These are phyloP conservation scores for Passer montanus DNA, from an alignment of 2,113 vertebrate genomes.

Conservation along the genomic window DNA sequence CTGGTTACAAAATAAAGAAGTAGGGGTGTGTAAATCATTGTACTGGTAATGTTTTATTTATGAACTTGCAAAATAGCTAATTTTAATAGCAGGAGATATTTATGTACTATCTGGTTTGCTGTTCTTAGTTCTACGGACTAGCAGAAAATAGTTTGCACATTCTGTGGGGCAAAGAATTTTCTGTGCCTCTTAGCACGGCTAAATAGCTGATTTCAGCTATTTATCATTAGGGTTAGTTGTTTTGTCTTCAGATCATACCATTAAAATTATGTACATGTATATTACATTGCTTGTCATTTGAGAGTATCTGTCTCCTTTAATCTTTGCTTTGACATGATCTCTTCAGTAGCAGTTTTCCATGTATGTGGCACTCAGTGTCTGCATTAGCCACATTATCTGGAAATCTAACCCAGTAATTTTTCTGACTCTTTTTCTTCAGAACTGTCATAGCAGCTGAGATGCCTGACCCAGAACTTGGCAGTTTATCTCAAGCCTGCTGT, in stretches of 20 bases:
- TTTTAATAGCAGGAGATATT: background rate
- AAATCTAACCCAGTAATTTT: background rate
- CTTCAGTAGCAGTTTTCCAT: background rate
- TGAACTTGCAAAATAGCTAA: background rate
- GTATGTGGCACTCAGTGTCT: background rate
- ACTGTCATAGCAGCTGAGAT: background rate
- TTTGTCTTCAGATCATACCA: background rate
- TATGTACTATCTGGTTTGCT: background rate
- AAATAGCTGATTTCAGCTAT: background rate
- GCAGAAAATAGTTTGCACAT: background rate
- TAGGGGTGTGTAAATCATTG: background rate
- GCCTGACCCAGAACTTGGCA: background rate
- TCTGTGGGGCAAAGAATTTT: background rate
- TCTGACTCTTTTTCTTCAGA: background rate
- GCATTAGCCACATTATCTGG: background rate
- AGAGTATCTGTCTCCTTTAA: background rate
- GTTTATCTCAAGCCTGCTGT: background rate
- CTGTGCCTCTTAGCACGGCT: background rate
- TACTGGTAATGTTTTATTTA: background rate
- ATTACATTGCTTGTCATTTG: background rate
- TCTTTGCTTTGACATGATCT: background rate
- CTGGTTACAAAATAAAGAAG: background rate
- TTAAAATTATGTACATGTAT: background rate
- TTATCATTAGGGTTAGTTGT: background rate
- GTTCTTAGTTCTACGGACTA: background rate